Conservation (phyloP, 2,888 invertebrate genomes). For the Willowsia nigromaculata region DNA sequence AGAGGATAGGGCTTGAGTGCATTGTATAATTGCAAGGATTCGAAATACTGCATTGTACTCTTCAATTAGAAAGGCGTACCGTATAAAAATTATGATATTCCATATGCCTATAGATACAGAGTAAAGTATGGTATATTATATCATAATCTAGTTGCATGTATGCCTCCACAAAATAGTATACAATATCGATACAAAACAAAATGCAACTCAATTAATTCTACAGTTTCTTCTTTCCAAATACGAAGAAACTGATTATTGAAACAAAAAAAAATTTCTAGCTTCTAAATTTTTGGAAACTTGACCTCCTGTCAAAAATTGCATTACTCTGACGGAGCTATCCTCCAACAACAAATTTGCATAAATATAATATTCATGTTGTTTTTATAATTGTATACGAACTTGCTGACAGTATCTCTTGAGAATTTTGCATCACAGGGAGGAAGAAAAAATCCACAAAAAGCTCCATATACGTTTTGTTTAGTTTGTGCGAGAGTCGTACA, state of each 20-base stretch:
- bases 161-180: too few species aligned
- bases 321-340: background rate
- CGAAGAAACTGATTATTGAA: too few species aligned
- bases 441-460: background rate
- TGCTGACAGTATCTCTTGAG: background rate
- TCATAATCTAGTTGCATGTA: too few species aligned
- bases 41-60: constrained; percentile 20
- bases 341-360: background rate
- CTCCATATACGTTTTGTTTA: background rate
- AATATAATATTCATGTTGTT: background rate
- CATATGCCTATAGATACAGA: too few species aligned
- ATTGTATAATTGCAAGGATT: background rate
- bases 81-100: background rate
- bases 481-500: background rate
- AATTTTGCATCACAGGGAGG: background rate
- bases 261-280: background rate
- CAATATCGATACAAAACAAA: too few species aligned
- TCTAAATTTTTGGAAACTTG: background rate
- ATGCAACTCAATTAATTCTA: too few species aligned
- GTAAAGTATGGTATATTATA: too few species aligned
- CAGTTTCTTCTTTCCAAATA: too few species aligned
- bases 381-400: background rate
- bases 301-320: background rate
- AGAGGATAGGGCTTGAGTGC: background rate
- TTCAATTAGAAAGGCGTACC: background rate